phyloP scores from a whole-genome alignment of 2,888 invertebrate species.

The Eupithecia abbreviata region DNA sequence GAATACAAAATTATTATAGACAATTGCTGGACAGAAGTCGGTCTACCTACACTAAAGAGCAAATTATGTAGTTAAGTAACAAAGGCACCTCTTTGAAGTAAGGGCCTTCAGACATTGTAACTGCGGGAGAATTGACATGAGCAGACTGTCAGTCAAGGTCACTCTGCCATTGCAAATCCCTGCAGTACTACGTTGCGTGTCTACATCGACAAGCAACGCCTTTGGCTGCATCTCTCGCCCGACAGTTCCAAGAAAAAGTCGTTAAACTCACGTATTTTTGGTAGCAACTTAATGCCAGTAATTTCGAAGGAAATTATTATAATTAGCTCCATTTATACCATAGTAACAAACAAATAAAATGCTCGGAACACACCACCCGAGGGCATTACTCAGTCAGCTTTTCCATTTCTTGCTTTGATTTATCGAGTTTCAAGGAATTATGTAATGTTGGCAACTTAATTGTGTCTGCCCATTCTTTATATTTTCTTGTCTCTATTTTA shows the following conservation, averaged over 20 bases:
- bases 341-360: slow-evolving; percentile 84
- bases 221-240: slow-evolving; percentile 64
- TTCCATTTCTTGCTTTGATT: slow-evolving; percentile 59
- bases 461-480: slow-evolving; percentile 16
- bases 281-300: slow-evolving; percentile 83
- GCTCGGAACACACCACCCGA: slow-evolving; percentile 65
- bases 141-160: slow-evolving; percentile 60
- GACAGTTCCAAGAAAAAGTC: slow-evolving; percentile 81
- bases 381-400: slow-evolving; percentile 58
- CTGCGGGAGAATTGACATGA: slow-evolving; percentile 14
- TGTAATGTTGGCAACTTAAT: slow-evolving; percentile 35
- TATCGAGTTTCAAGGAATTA: slow-evolving; percentile 54
- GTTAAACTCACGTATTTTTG: slow-evolving; percentile 84
- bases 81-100: neutral
- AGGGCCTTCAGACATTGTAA: slow-evolving; percentile 9
- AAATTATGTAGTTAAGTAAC: slow-evolving; percentile 1
- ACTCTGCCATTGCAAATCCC: slow-evolving; percentile 56
- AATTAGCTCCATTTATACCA: slow-evolving; percentile 81
- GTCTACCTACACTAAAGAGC: neutral
- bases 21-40: neutral
- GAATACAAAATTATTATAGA: neutral
- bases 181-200: slow-evolving; percentile 56
- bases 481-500: slow-evolving; percentile 10
- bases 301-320: slow-evolving; percentile 82
- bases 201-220: slow-evolving; percentile 58